Evolutionary conservation across 2,888 invertebrate genomes (phyloP), one percentile per base, ranked within the genome.

Genomic region (Epirrhoe tristata): DNA sequence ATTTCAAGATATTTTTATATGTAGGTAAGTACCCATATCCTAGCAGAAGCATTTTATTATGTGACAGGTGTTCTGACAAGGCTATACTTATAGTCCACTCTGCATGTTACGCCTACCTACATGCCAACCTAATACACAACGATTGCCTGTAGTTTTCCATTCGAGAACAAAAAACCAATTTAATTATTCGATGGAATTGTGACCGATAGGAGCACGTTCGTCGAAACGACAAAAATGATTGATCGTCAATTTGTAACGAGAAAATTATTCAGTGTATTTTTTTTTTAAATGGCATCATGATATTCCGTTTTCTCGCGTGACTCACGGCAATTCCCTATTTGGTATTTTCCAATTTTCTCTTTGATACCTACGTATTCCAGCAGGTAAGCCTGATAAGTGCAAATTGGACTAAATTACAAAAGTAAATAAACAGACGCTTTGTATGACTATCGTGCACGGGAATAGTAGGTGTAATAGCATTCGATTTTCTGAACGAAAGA

Each of bases 241-340:
- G 61, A 68, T 68, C 54, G 61, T 54, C 31, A 58, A 51, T 53
- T 32, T 61, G 55, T 51, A 65, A 64, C 51, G 57, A 64, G 61
- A 46, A 58, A 61, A 65, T 64, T 68, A 68, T 64, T 64, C 64
- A 64, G 59, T 10, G 39, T 48, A 50, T 57, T 64, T 64, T 67
- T n/a, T 64, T 61, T 64, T 46, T 64, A 68, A 68, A 61, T 51
- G 58, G 68, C 61, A 55, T 61, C 58, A 31, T 57, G 60, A 32
- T 61, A 56, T 63, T 67, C 46, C 32, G 32, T 61, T 60, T 16
- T 17, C 51, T 67, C 52, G 68, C 64, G 68, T 68, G 64, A 61
- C 61, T 64, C 68, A 68, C 68, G 68, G 61, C 63, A 68, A 64
- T 64, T 32, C 24, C 34, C 61, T 64, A 68, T 68, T 68, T 68